phyloP scores from a whole-genome alignment of 2,113 vertebrate genomes.

The Pongo abelii region DNA sequence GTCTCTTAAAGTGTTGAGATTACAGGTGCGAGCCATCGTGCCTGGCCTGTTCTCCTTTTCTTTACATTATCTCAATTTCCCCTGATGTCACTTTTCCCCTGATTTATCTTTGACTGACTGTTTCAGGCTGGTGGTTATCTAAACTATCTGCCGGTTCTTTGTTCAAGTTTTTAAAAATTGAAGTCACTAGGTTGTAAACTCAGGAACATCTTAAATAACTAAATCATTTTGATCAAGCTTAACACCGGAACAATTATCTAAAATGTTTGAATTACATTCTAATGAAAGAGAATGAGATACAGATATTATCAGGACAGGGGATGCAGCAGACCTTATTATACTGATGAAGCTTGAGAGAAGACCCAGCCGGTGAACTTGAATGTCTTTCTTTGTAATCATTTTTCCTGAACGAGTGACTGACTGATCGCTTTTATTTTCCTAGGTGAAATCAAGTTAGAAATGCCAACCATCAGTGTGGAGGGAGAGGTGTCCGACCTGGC shows the following conservation, averaged over 20 bases:
- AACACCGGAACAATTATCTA: background rate
- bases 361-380: background rate
- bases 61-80: background rate
- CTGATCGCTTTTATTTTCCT: background rate
- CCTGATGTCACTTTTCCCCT: background rate
- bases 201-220: background rate
- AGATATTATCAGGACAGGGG: fast-evolving
- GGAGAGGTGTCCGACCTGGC: constrained; percentile 82
- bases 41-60: background rate
- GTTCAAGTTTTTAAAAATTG: background rate
- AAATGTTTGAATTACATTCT: background rate
- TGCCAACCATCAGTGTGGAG: constrained; percentile 88
- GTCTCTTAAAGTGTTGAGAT: no score
- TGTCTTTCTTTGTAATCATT: fast-evolving
- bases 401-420: background rate
- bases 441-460: constrained; percentile 88
- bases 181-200: background rate
- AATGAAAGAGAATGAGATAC: background rate
- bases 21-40: no score
- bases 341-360: background rate
- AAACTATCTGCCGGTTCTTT: background rate
- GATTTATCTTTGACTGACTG: background rate
- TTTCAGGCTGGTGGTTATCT: background rate
- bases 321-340: fast-evolving
- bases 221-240: background rate